Conservation (phyloP, 92 coral and sea anemone species). For the Epizoanthus stellaris region DNA sequence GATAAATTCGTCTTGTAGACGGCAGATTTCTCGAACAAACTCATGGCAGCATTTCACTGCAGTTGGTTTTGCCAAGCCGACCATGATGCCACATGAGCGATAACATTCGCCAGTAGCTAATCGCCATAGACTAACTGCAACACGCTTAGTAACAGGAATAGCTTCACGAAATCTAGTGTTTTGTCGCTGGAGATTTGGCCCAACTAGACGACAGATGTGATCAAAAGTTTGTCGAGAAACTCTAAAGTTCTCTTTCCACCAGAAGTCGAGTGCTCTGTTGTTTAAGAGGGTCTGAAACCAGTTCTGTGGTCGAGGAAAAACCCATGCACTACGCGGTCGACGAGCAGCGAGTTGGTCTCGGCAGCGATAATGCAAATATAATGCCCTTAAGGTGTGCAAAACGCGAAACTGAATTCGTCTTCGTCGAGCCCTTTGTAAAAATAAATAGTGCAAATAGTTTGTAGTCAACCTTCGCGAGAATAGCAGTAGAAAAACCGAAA, state of each 20-base stretch:
- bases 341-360: slow-evolving; percentile 38
- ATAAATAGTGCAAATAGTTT: slow-evolving; percentile 43
- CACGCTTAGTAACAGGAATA: slow-evolving; percentile 16
- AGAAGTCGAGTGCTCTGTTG: slow-evolving; percentile 51
- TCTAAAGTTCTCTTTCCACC: slow-evolving; percentile 58
- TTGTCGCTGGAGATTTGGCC: slow-evolving; percentile 43
- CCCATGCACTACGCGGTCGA: slow-evolving; percentile 54
- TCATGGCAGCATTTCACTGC: slow-evolving; percentile 54
- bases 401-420: slow-evolving; percentile 45
- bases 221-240: slow-evolving; percentile 50
- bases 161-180: slow-evolving; percentile 58
- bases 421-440: slow-evolving; percentile 45
- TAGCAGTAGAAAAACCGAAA: slow-evolving; percentile 55
- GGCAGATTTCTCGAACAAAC: slow-evolving; percentile 59
- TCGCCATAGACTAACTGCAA: slow-evolving; percentile 26
- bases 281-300: slow-evolving; percentile 55
- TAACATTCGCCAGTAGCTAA: slow-evolving; percentile 31
- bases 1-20: slow-evolving; percentile 55
- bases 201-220: slow-evolving; percentile 53
- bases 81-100: slow-evolving; percentile 33
- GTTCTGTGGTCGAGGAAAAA: slow-evolving; percentile 54
- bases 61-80: slow-evolving; percentile 48
- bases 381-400: slow-evolving; percentile 37
- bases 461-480: slow-evolving; percentile 50
- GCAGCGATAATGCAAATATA: slow-evolving; percentile 33